These are phyloP conservation scores for Delichon dasypus DNA, from an alignment of 2,797 vertebrate genomes.

Conservation along the genomic window DNA sequence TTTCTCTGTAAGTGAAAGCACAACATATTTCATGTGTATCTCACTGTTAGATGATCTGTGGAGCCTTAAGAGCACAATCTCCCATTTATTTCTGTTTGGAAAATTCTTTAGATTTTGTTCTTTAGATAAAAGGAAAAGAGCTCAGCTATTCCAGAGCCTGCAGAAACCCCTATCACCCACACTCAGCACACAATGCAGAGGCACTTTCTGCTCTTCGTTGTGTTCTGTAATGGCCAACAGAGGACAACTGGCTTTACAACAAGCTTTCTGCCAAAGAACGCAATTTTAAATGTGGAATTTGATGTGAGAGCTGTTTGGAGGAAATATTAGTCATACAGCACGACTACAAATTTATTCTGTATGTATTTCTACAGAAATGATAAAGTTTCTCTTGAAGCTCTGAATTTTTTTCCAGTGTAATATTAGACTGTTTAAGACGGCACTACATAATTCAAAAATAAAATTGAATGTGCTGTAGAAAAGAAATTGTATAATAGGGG, in stretches of 20 bases:
- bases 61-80: not conserved
- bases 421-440: conserved; percentile 59
- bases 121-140: not conserved
- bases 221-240: not conserved
- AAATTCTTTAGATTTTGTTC: conserved; percentile 4
- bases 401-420: conserved; percentile 51
- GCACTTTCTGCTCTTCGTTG: not conserved
- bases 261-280: not conserved
- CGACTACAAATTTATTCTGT: conserved; percentile 13
- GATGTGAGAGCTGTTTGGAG: not conserved
- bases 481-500: conserved; percentile 53
- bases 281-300: not conserved
- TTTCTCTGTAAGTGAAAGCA: conserved; percentile 35
- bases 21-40: not conserved
- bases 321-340: conserved; percentile 1
- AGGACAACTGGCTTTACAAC: not conserved
- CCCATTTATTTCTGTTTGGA: not conserved
- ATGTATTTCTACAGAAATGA: conserved; percentile 18
- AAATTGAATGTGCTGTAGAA: conserved; percentile 34
- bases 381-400: conserved; percentile 16
- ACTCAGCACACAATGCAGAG: not conserved
- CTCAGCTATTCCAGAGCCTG: not conserved
- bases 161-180: not conserved
- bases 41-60: not conserved
- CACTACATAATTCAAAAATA: conserved; percentile 68